Conservation (phyloP, 2,113 vertebrate species). For the Hippoglossus stenolepis region DNA sequence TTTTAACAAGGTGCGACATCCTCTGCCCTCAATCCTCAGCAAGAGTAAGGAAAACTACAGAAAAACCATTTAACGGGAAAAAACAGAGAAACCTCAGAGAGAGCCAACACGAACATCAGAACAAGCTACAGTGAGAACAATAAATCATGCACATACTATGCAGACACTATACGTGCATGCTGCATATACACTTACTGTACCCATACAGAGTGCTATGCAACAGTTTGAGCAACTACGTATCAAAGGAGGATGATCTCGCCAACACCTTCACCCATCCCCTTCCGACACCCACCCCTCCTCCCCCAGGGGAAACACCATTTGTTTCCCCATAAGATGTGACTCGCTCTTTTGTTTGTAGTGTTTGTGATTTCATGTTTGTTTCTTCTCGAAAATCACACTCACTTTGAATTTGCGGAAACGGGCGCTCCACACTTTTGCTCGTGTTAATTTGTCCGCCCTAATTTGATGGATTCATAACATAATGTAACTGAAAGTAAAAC, state of each 20-base stretch:
- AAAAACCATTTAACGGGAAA: neutral
- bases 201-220: neutral
- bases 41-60: neutral
- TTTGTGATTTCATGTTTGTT: neutral
- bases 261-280: neutral
- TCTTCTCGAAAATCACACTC: neutral
- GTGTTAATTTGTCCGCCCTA: conserved; percentile 43
- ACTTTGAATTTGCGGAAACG: conserved; percentile 2
- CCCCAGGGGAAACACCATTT: neutral
- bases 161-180: neutral
- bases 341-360: neutral
- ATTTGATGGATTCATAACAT: conserved; percentile 49
- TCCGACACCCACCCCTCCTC: neutral
- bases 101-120: neutral
- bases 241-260: neutral
- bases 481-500: conserved; percentile 47
- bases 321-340: neutral
- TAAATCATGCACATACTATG: neutral
- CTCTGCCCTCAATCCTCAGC: neutral
- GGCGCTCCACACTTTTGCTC: conserved; percentile 7
- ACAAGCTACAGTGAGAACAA: neutral
- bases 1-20: too few species aligned
- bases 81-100: too few species aligned
- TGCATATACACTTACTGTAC: neutral
- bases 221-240: too few species aligned